Evolutionary conservation across 2,888 invertebrate species (phyloP), one percentile per base, ranked within the genome.

Genomic region (Charanyca ferruginea): DNA sequence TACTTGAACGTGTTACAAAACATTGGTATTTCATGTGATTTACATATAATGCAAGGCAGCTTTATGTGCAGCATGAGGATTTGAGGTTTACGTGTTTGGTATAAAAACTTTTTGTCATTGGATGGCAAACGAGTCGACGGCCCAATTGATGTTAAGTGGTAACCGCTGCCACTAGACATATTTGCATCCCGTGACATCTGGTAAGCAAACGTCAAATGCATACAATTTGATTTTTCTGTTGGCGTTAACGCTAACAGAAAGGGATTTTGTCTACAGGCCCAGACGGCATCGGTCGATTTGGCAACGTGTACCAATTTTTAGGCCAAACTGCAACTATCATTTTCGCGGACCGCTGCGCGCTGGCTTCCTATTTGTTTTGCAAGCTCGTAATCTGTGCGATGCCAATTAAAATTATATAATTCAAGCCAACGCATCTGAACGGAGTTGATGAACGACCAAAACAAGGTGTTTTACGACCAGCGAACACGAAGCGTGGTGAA

Each of bases 341-440:
- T 79, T 80, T 82, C 73, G 77, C 80, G 81, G 75, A 76, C 79
- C 60, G 84, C 57, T 81, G 75, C 76, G 78, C 60, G 84, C 57
- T 81, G 79, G 66, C 85, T 81, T 81, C 83, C 79, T 74, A 70
- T 59, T 66, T 47, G 60, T 67, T 78, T 44, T 63, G 59, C 49
- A 45, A 22, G 64, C 44, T 61, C 60, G 49, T 66, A 83, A 83
- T 80, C 74, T 77, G 73, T 71, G 70, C 76, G 80, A 83, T 84
- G 74, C 85, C 90, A 91, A 91, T 91, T 91, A 92, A 84, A 84
- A 86, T 91, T 89, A 90, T 88, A 89, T 88, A 91, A 92, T 85
- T 84, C 81, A 67, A 81, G 75, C 68, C 79, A 76, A 82, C 72
- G 73, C 78, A 62, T 81, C 77, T 66, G 79, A 80, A 82, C 70